Conservation (phyloP, 2,888 invertebrate genomes). For the Psylliodes chrysocephalus region DNA sequence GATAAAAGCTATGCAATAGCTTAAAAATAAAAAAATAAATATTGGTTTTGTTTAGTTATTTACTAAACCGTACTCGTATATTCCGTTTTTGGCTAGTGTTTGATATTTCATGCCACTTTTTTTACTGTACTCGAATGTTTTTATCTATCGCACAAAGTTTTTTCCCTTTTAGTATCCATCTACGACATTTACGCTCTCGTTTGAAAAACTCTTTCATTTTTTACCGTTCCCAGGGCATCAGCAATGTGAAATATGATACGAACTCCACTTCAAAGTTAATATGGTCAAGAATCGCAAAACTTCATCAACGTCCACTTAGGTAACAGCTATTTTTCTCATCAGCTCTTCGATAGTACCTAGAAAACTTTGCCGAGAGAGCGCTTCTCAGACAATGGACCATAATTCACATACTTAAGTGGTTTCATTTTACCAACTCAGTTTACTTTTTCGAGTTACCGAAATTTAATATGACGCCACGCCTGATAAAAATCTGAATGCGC, state of each 20-base stretch:
- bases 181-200: too few relatives aligned
- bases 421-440: conserved; percentile 20
- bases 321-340: conserved; percentile 31
- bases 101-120: too few relatives aligned
- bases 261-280: conserved; percentile 12
- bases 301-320: conserved; percentile 31
- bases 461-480: conserved; percentile 14
- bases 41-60: too few relatives aligned
- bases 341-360: conserved; percentile 19
- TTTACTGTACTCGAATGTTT: too few relatives aligned
- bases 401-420: conserved; percentile 29
- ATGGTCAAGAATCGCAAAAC: conserved; percentile 27
- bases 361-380: conserved; percentile 24
- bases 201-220: too few relatives aligned
- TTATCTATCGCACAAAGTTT: too few relatives aligned
- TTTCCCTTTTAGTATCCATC: too few relatives aligned
- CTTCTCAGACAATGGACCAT: conserved; percentile 31
- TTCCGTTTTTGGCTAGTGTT: too few relatives aligned
- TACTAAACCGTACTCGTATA: too few relatives aligned
- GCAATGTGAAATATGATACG: background rate
- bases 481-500: conserved; percentile 35
- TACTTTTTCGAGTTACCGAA: conserved; percentile 10
- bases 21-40: too few relatives aligned
- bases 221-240: background rate
- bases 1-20: too few relatives aligned